These are phyloP conservation scores for Rhinophrynus dorsalis DNA, from an alignment of 2,797 vertebrate genomes.

Conservation along the genomic window DNA sequence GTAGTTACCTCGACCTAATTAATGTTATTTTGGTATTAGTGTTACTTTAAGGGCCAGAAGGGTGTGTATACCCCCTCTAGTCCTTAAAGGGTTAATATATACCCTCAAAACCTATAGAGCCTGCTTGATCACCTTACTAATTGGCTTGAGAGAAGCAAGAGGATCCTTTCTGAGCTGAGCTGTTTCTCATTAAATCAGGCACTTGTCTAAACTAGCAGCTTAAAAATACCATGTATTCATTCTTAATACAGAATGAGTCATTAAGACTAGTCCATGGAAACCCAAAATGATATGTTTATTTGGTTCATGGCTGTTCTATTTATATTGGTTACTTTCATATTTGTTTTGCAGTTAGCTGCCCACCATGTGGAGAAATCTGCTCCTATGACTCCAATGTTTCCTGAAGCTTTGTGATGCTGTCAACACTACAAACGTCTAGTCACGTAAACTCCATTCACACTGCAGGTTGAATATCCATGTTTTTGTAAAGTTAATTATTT, in stretches of 20 bases:
- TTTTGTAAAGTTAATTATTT: not conserved
- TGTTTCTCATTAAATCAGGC: conserved; percentile 10
- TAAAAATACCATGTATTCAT: conserved; percentile 13
- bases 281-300: conserved; percentile 27
- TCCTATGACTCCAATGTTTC: conserved; percentile 24
- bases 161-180: not conserved
- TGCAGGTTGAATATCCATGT: not conserved
- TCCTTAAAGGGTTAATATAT: no score
- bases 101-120: not conserved
- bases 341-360: conserved; percentile 22
- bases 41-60: no score
- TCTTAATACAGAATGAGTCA: conserved; percentile 28
- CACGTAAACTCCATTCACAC: conserved; percentile 18
- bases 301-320: conserved; percentile 28
- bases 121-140: not conserved
- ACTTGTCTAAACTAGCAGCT: conserved; percentile 11
- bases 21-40: no score
- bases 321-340: conserved; percentile 38
- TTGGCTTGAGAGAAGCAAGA: not conserved
- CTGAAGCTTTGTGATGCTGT: conserved; percentile 22
- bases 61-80: no score
- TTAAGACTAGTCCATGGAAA: conserved; percentile 19
- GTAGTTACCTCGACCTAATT: no score
- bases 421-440: conserved; percentile 6
- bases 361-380: conserved; percentile 25